Evolutionary conservation across 2,113 vertebrate species (phyloP), one percentile per base, ranked within the genome.

Genomic region (Todiramphus chloris): DNA sequence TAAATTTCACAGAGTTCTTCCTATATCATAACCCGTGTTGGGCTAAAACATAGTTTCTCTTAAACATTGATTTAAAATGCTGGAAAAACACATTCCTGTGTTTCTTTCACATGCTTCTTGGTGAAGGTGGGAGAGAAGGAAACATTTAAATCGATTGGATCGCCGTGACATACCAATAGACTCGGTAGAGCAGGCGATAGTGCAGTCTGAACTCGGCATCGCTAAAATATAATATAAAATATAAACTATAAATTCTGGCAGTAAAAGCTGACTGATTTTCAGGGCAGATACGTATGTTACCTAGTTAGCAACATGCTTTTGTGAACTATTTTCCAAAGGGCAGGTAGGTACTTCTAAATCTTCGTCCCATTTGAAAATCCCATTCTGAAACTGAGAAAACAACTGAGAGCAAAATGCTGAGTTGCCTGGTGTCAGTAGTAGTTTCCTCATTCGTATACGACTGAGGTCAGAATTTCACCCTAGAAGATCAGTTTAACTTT

Each of bases 141-240:
- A 66, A 79, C 55, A 27, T 41, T 14, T 23, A 62, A 58, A 62
- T 62, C 1, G 2, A 7, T 8, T 31, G 39, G 43, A 51, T 76
- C 1, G 6, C 62, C 76, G 41, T 68, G 92, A 44, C 15, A 4
- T 23, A 39, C 6, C 51, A 80, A 21, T 5, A 76, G 91, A 51
- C 43, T 2, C 17, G 35, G 69, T 30, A 31, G 1, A 56, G 35
- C 76, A 68, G 0, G 0, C 0, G 0, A n/a, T 0, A n/a, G 48
- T n/a, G 77, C 83, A 79, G 16, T 30, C 33, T 53, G 94, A 93
- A 87, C 48, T 75, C 4, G 1, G 56, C 64, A 81, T 41, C 53
- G 6, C 46, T 58, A 46, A 78, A 78, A 62, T 24, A 31, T 4
- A 86, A 94, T n/a, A n/a, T 58, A 46, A 78, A 78, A 62, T 24